Evolutionary conservation across 2,888 invertebrate species (phyloP).

Genomic region (Troides helena): DNA sequence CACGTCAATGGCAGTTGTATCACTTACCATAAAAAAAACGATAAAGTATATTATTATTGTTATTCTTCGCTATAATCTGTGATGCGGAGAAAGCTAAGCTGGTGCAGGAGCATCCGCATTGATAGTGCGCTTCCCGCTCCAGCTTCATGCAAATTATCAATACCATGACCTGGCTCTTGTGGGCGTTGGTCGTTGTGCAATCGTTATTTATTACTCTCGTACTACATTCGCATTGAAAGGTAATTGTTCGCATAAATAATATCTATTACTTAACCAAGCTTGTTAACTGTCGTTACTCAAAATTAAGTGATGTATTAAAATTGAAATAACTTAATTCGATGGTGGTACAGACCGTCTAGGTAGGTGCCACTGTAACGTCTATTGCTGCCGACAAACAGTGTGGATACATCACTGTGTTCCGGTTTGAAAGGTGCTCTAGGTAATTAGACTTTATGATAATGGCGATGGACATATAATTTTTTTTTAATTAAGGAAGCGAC

Average conservation of each 20-base stretch:
- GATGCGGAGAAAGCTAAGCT: conserved; percentile 57
- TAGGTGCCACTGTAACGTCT: no score
- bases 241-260: conserved; percentile 20
- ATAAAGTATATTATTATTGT: neutral
- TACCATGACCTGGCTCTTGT: conserved; percentile 54
- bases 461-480: neutral
- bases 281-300: neutral
- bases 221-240: conserved; percentile 23
- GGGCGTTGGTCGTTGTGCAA: conserved; percentile 62
- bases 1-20: no score
- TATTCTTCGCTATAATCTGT: conserved; percentile 26
- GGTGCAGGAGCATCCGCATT: conserved; percentile 59
- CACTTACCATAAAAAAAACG: no score
- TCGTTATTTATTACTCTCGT: conserved; percentile 48
- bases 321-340: neutral
- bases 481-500: neutral
- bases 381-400: no score
- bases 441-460: neutral
- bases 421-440: neutral
- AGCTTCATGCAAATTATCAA: conserved; percentile 67
- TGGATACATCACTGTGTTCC: neutral
- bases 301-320: neutral
- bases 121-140: conserved; percentile 70
- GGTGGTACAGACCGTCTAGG: neutral
- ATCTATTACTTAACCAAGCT: conserved; percentile 16